Evolutionary conservation across 2,888 invertebrate genomes (phyloP), one percentile per base, ranked within the genome.

Genomic region (Thereva nobilitata): DNA sequence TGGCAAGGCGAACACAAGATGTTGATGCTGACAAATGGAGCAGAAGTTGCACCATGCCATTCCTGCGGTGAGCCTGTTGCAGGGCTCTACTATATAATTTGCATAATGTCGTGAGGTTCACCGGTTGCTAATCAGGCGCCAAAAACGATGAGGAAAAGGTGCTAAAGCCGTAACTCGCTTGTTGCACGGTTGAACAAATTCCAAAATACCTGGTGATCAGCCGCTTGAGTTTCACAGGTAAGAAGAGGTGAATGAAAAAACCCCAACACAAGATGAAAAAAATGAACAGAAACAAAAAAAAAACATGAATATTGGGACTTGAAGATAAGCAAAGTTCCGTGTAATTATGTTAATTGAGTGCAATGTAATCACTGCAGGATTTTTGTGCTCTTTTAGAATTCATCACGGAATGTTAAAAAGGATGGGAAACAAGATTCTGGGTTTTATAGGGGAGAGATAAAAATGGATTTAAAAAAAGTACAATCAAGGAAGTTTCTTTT

Each of bases 311-410:
- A 47, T 47, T 41, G 49, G 23, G 23, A 23, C 6, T 23, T 38
- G 47, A 12, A 49, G 49, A 47, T 47, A 38, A 42, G 10, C 34
- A 10, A 50, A 63, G 63, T 63, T 63, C 63, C 63, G 42, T 52
- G 63, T 63, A 52, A 63, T 63, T 63, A 63, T 63, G 63, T 63
- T 63, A 63, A 63, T 63, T 63, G 52, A 63, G 63, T 63, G 63
- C 42, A 63, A 52, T 63, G 63, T 63, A 63, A 63, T 63, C 63
- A 63, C 55, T 12, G 40, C 23, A 12, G 42, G 50, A n/a, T 53
- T 50, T 52, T 52, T 63, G 52, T 52, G 42, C 63, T 52, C 63
- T 63, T 23, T 23, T 23, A 23, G 23, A 23, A 23, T 23, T 23
- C 23, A 35, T 63, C 42, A 6, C 42, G 42, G 23, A 52, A 52